Conservation (phyloP, 2,797 vertebrate species). For the Phrynocephalus vlangalii region DNA sequence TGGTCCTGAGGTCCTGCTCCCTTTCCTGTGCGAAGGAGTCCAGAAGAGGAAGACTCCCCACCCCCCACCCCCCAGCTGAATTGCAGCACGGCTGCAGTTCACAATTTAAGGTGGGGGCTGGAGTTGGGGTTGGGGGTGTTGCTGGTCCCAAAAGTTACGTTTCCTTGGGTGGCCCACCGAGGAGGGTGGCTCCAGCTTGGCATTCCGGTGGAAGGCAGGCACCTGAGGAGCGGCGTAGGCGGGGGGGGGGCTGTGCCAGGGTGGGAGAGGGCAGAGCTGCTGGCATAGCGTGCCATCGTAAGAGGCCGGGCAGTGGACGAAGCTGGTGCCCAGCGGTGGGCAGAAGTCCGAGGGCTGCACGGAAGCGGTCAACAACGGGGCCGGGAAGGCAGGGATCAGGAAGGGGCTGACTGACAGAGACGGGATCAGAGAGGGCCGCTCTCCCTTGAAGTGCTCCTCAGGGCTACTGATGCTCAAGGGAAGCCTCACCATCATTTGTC, state of each 20-base stretch:
- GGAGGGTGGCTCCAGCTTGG: slow-evolving; percentile 72
- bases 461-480: slow-evolving; percentile 73
- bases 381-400: slow-evolving; percentile 77
- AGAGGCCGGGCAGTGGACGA: slow-evolving; percentile 57
- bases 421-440: slow-evolving; percentile 17
- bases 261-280: slow-evolving; percentile 74
- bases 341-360: slow-evolving; percentile 74
- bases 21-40: too few species aligned
- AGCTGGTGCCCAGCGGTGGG: slow-evolving; percentile 72
- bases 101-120: too few species aligned
- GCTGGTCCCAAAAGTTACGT: rapidly evolving
- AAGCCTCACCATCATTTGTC: slow-evolving; percentile 67
- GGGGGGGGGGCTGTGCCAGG: slow-evolving; percentile 77
- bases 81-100: too few species aligned
- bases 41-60: too few species aligned
- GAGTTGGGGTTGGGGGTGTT: too few species aligned
- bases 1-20: too few species aligned
- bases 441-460: slow-evolving; percentile 71
- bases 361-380: slow-evolving; percentile 79
- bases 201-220: slow-evolving; percentile 77
- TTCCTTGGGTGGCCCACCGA: rapidly evolving
- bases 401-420: slow-evolving; percentile 72
- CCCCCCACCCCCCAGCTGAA: too few species aligned
- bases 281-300: slow-evolving; percentile 76
- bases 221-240: slow-evolving; percentile 75